Base-by-base conservation (phyloP, 2,797 vertebrate genomes). In the Sylvilagus floridanus region DNA sequence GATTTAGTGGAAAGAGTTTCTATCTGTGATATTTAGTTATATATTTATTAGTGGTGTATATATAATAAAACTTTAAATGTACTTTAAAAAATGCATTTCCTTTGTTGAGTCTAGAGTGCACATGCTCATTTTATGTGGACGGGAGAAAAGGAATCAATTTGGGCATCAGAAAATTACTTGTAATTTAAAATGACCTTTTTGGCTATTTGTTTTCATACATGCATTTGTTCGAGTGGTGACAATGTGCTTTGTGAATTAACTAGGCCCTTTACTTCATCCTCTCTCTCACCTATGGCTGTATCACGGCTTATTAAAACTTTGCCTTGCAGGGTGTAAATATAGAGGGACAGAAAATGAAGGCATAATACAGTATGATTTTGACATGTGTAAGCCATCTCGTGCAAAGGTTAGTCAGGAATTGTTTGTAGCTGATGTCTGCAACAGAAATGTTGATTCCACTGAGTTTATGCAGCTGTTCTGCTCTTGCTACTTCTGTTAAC, bases 11-110 rank as follows among this genome's bases (percentile, higher is more conserved):
- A 89, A 93, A 66, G 30, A 84, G 42, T 89, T 87, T 82, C 72
- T 89, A 68, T 79, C 72, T 30, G 63, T 93, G 73, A 66, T 73
- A 72, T 87, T 95, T 93, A 90, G 86, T 94, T 96, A 52, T 69
- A 91, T 57, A 82, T 47, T 47, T 94, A 86, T 79, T 94, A 88
- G 28, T 95, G 79, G 75, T 91, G 8, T 42, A 26, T 91, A 19
- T 84, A 37, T 26, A 90, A 86, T 7, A 84, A 28, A 85, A 90
- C 63, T 83, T 93, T 47, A n/a, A 88, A 57, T 32, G 14, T 57
- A 54, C 17, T 93, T 57, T 57, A 35, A 92, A 95, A 94, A 71
- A 66, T 81, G 13, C 37, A 28, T 52, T 14, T 60, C 19, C 35
- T 93, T 86, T 54, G 68, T 87, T 81, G 42, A 90, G 22, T 37